Base-by-base conservation (phyloP, 2,797 vertebrate genomes). In the Limnodromus scolopaceus region DNA sequence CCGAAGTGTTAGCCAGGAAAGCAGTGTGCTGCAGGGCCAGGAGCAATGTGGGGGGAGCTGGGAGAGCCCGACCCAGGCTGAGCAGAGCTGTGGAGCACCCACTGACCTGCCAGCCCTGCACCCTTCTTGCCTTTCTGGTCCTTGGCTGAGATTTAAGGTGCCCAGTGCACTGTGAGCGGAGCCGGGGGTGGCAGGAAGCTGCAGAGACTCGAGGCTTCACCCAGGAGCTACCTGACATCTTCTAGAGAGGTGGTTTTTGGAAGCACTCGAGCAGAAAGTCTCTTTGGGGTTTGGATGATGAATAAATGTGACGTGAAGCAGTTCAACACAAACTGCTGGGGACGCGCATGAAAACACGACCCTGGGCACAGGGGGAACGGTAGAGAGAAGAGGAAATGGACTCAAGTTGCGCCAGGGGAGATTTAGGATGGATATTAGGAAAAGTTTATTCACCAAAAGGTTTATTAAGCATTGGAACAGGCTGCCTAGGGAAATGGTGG, bases 191-290 rank as follows among this genome's bases (percentile, higher is more conserved):
- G 11, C 43, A 28, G 58, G 14, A n/a, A 36, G 18, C 58, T 0
- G 0, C 43, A 24, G 39, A 0, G 1, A 5, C n/a, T 24, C 0
- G 0, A 38, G n/a, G 28, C 53, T 38, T 60, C 0, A 6, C 24
- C 9, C 0, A 4, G 23, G 38, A 8, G 16, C 57, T 10, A 28
- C 28, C 39, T 48, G 55, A 28, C 11, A 7, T 24, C 34, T 43
- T 2, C 16, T 6, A 39, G 43, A 60, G 41, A 58, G 13, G 8
- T 0, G 2, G 3, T 70, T 70, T 70, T 16, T 41, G 69, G 38
- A 60, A 46, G 18, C 25, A 16, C 13, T 54, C 0, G 0, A 54
- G 54, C 22, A 65, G 30, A 91, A 65, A 24, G 25, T 12, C 22
- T 63, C 39, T 61, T 32, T 49, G 60, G 24, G 7, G 9, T 30